A percentile compares a stretch with the other conserved stretches of the same genome.
These are phyloP conservation scores for Chaunax sp. DNA, from an alignment of 2,797 vertebrate genomes.

Conservation along the genomic window DNA sequence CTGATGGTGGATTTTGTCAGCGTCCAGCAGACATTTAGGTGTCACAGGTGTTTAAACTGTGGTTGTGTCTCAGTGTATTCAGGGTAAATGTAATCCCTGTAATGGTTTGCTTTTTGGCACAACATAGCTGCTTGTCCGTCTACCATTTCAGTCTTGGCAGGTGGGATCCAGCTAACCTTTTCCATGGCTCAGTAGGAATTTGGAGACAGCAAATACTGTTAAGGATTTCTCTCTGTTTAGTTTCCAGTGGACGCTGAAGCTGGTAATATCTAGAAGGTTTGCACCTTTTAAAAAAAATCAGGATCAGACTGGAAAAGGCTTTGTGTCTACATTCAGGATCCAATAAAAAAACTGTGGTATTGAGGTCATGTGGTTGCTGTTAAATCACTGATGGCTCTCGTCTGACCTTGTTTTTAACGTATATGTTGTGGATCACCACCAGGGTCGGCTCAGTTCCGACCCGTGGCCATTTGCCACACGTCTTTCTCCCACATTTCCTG, in stretches of 20 bases:
- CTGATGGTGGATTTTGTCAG: background rate
- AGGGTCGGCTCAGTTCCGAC: too few relatives aligned
- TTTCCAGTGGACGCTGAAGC: constrained; percentile 14
- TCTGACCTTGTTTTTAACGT: constrained; percentile 7
- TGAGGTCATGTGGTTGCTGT: constrained; percentile 4
- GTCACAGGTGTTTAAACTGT: constrained; percentile 13
- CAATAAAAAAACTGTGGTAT: constrained; percentile 1
- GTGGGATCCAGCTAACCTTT: constrained; percentile 23
- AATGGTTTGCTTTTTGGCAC: constrained; percentile 16
- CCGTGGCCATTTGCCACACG: too few relatives aligned
- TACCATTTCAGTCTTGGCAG: constrained; percentile 24
- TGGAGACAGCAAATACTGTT: constrained; percentile 29
- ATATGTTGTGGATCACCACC: background rate
- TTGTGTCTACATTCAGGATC: background rate
- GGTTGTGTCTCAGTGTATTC: constrained; percentile 7
- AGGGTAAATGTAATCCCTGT: constrained; percentile 12
- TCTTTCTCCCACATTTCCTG: too few relatives aligned
- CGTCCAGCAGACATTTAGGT: constrained; percentile 1
- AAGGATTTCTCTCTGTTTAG: constrained; percentile 9
- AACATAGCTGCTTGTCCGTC: constrained; percentile 12
- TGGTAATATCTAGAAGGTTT: constrained; percentile 5
- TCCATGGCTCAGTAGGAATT: constrained; percentile 24
- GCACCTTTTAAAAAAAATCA: constrained; percentile 8
- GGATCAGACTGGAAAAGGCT: background rate
- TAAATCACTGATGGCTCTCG: background rate